A percentile compares a stretch with the other conserved stretches of the same genome.
phyloP scores from a whole-genome alignment of 2,113 vertebrate genomes.

The Myanophis thanlyinensis region DNA sequence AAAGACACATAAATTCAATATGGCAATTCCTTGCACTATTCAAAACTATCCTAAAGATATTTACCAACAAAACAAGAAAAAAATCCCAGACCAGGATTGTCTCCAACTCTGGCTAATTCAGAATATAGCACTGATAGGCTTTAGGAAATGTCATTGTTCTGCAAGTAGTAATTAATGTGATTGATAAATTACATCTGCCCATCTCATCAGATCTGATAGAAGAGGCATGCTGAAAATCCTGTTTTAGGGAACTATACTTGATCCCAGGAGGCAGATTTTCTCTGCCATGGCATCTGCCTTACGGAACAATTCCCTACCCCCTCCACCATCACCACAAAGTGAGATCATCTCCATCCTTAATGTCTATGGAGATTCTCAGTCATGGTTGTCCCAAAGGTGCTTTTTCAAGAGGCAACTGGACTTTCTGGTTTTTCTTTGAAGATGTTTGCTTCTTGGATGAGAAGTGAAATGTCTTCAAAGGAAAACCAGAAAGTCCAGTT shows the following conservation, averaged over 20 bases:
- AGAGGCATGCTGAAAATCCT: neutral
- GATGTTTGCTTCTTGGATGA: too few species aligned
- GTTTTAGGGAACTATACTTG: neutral
- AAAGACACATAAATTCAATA: neutral
- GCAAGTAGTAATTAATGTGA: neutral
- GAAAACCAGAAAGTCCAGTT: too few species aligned
- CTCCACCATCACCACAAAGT: neutral
- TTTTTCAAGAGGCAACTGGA: too few species aligned
- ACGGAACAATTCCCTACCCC: neutral
- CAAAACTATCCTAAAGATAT: neutral
- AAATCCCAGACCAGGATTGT: neutral
- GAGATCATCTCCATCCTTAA: neutral
- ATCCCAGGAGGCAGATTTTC: neutral
- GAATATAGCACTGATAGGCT: neutral
- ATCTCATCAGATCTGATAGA: neutral
- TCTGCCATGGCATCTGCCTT: neutral
- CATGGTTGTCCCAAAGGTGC: too few species aligned
- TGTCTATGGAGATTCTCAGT: too few species aligned
- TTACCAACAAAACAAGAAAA: neutral
- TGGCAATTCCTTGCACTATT: neutral
- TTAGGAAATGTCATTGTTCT: neutral
- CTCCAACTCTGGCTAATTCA: neutral
- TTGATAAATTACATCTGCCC: neutral
- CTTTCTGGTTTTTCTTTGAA: too few species aligned
- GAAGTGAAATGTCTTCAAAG: too few species aligned